These are phyloP conservation scores for Psophia crepitans DNA, from an alignment of 2,113 vertebrate genomes.

Conservation along the genomic window DNA sequence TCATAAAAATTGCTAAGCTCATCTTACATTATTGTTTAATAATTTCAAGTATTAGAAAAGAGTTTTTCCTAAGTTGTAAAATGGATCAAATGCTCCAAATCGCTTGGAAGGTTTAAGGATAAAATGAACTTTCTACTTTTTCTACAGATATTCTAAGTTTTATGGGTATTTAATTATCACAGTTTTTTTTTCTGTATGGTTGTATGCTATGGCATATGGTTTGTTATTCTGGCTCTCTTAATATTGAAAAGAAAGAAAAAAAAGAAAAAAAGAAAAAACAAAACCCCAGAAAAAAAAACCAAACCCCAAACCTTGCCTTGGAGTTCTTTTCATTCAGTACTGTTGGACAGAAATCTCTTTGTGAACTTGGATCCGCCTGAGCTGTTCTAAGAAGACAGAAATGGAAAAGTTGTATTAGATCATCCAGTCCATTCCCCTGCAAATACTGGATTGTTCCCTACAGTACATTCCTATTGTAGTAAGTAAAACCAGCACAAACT, in stretches of 20 bases:
- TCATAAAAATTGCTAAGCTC: neutral
- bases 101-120: neutral
- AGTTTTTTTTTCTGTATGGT: neutral
- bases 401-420: constrained; percentile 69
- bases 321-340: constrained; percentile 23
- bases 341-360: constrained; percentile 43
- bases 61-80: neutral
- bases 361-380: constrained; percentile 46
- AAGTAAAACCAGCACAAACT: constrained; percentile 57
- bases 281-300: neutral
- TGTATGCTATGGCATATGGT: neutral
- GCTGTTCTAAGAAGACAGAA: constrained; percentile 65
- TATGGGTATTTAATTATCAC: neutral
- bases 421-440: constrained; percentile 49
- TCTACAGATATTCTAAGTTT: neutral
- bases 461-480: constrained; percentile 60
- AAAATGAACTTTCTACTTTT: neutral
- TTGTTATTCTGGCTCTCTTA: neutral
- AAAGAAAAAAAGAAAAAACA: neutral
- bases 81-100: neutral
- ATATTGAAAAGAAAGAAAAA: neutral
- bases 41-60: neutral
- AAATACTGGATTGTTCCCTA: constrained; percentile 53
- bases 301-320: neutral
- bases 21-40: neutral